Evolutionary conservation across 2,888 invertebrate species (phyloP).

Genomic region (Hirtodrosophila cameraria): DNA sequence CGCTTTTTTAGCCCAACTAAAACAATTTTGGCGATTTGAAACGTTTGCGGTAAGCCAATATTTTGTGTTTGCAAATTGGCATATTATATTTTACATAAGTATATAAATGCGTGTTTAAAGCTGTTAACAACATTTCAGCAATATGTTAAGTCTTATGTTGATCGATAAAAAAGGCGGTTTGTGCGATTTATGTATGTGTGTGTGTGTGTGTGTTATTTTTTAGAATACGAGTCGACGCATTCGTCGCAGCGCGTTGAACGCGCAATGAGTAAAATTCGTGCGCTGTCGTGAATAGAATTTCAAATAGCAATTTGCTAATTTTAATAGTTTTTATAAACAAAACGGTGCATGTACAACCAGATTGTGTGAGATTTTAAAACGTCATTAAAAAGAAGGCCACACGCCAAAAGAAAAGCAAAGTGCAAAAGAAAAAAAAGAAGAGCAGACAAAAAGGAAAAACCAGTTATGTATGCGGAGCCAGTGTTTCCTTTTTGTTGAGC

Average conservation of each 20-base stretch:
- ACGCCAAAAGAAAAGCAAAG: slow-evolving; percentile 36
- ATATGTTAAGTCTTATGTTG: too few species aligned
- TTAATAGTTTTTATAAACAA: slow-evolving; percentile 30
- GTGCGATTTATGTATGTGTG: too few species aligned
- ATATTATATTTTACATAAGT: too few species aligned
- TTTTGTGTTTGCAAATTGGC: too few species aligned
- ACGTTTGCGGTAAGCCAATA: too few species aligned
- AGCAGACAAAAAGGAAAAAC: slow-evolving; percentile 57
- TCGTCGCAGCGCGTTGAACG: slow-evolving; percentile 46
- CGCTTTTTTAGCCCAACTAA: too few species aligned
- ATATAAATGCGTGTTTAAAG: too few species aligned
- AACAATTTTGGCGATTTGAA: too few species aligned
- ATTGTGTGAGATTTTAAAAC: slow-evolving; percentile 13
- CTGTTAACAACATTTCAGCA: too few species aligned
- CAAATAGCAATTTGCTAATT: slow-evolving; percentile 22
- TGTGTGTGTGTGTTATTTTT: too few species aligned
- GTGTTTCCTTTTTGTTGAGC: slow-evolving; percentile 67
- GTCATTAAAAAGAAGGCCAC: slow-evolving; percentile 3
- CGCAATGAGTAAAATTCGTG: slow-evolving; percentile 39
- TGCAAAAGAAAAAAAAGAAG: slow-evolving; percentile 42
- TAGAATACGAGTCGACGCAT: too few species aligned
- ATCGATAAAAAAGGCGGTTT: too few species aligned
- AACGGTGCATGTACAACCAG: slow-evolving; percentile 14
- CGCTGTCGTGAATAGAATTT: slow-evolving; percentile 15
- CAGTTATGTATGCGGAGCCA: slow-evolving; percentile 63